Conservation (phyloP, 2,888 invertebrate species). For the Dexiosoma caninum region DNA sequence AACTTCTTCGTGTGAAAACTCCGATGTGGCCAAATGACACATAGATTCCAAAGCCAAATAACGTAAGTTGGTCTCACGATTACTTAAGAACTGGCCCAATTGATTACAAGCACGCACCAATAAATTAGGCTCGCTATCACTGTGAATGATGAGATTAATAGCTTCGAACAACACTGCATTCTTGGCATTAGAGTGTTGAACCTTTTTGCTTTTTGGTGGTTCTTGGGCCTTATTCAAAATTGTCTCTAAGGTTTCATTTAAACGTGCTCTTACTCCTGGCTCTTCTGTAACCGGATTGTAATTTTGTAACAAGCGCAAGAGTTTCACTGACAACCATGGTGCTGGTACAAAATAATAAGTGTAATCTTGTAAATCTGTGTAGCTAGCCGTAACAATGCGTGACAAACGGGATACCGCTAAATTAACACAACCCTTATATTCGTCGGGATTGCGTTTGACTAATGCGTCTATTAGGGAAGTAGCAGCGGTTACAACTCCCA, state of each 20-base stretch:
- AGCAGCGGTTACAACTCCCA: slow-evolving; percentile 99
- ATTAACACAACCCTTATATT: slow-evolving; percentile 99
- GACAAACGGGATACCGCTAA: slow-evolving; percentile 97
- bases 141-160: slow-evolving; percentile 99
- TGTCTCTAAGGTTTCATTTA: slow-evolving; percentile 98
- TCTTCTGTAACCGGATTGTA: slow-evolving; percentile 98
- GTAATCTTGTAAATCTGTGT: slow-evolving; percentile 99
- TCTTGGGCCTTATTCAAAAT: slow-evolving; percentile 99
- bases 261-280: slow-evolving; percentile 95
- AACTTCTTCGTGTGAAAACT: slow-evolving; percentile 99
- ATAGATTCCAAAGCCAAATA: slow-evolving; percentile 99
- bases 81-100: slow-evolving; percentile 97
- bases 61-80: slow-evolving; percentile 97
- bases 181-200: slow-evolving; percentile 99
- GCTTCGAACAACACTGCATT: slow-evolving; percentile 99
- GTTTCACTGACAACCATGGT: slow-evolving; percentile 99
- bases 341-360: slow-evolving; percentile 99
- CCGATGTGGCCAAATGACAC: slow-evolving; percentile 99
- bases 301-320: slow-evolving; percentile 96
- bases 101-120: slow-evolving; percentile 99
- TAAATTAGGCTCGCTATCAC: slow-evolving; percentile 97
- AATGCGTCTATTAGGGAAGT: slow-evolving; percentile 98
- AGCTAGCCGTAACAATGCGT: slow-evolving; percentile 98
- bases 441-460: slow-evolving; percentile 98
- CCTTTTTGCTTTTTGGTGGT: slow-evolving; percentile 99